A percentile compares a stretch with the other conserved stretches of the same genome.
These are phyloP conservation scores for Trachelus stipa DNA, from an alignment of 2,888 invertebrate genomes.

Conservation along the genomic window DNA sequence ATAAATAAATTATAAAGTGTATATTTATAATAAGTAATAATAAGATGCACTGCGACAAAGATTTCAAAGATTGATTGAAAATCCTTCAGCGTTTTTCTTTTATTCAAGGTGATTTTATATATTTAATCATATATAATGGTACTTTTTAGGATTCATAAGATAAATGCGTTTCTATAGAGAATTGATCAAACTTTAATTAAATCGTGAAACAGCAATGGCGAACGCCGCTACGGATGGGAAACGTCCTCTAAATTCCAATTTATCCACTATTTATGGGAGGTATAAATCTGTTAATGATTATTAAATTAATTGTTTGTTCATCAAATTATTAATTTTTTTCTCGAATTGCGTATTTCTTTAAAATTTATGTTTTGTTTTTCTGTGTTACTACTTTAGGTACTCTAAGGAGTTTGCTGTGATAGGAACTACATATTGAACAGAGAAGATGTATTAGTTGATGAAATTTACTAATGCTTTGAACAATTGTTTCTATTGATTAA, in stretches of 20 bases:
- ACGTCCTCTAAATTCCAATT: conserved; percentile 44
- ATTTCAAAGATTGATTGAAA: background rate
- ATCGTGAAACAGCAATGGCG: conserved; percentile 45
- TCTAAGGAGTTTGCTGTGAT: background rate
- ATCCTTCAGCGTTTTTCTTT: background rate
- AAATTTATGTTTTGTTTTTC: conserved; percentile 1
- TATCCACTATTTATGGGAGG: conserved; percentile 54
- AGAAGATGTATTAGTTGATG: background rate
- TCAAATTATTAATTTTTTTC: background rate
- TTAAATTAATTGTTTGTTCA: background rate
- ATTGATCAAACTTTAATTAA: conserved; percentile 22
- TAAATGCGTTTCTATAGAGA: conserved; percentile 6
- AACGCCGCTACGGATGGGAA: conserved; percentile 44
- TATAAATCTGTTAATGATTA: conserved; percentile 26
- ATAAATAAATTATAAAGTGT: background rate
- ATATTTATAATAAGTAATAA: background rate
- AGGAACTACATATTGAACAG: background rate
- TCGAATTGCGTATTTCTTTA: background rate
- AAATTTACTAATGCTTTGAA: background rate
- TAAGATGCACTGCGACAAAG: background rate
- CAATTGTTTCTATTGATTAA: background rate
- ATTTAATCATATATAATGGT: background rate
- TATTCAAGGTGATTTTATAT: background rate
- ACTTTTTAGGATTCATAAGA: background rate
- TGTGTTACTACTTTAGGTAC: background rate